Evolutionary conservation across 2,888 invertebrate genomes (phyloP).

Genomic region (Melanostoma mellinum): DNA sequence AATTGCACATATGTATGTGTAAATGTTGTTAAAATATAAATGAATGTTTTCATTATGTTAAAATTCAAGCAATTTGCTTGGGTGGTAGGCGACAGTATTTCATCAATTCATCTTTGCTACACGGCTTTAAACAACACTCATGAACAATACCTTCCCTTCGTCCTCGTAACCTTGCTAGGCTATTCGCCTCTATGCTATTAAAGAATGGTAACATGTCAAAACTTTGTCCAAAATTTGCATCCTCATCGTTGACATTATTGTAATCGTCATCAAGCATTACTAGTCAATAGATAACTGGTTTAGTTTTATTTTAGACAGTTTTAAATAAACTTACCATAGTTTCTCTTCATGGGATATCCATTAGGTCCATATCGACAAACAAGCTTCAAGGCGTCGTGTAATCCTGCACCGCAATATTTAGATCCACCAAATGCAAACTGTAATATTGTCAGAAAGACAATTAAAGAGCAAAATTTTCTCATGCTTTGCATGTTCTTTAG

Average conservation of each 20-base stretch:
- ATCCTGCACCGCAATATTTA: constrained; percentile 8
- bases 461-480: neutral
- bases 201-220: constrained; percentile 6
- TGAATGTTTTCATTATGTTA: neutral
- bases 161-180: neutral
- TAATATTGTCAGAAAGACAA: neutral
- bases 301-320: neutral
- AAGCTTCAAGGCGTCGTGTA: constrained; percentile 4
- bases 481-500: neutral
- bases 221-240: neutral
- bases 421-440: constrained; percentile 13
- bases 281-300: neutral
- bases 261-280: constrained; percentile 2
- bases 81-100: constrained; percentile 2
- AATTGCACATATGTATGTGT: too few species aligned
- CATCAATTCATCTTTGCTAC: constrained; percentile 9
- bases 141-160: constrained; percentile 7
- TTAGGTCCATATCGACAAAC: constrained; percentile 2
- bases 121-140: constrained; percentile 12
- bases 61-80: neutral
- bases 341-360: constrained; percentile 12
- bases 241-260: constrained; percentile 3
- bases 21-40: neutral
- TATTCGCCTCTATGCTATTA: constrained; percentile 6
- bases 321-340: neutral